Conservation (phyloP, 1,140 invertebrate genomes). For the Ericerus pela region DNA sequence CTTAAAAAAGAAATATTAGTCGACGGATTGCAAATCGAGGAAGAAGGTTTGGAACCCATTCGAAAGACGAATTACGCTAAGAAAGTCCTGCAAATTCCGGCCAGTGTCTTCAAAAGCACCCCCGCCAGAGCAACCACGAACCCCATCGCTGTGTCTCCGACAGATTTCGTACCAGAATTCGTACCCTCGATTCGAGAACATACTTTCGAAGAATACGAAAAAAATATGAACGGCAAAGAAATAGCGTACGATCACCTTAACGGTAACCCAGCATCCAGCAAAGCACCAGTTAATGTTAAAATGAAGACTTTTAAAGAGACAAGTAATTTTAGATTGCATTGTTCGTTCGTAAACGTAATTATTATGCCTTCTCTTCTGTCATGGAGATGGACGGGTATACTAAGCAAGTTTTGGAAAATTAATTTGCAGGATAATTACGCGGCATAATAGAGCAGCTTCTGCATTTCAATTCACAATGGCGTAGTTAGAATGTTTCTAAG, state of each 20-base stretch:
- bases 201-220: constrained; percentile 2
- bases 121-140: background rate
- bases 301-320: background rate
- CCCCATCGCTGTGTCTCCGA: constrained; percentile 25
- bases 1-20: constrained; percentile 60
- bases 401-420: background rate
- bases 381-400: background rate
- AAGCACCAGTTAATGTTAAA: background rate
- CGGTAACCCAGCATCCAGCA: background rate
- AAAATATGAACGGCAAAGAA: background rate
- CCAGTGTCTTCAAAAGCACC: background rate
- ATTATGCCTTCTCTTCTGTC: background rate
- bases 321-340: background rate
- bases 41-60: constrained; percentile 53
- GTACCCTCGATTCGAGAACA: background rate
- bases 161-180: background rate
- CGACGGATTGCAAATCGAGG: constrained; percentile 64
- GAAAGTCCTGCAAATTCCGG: constrained; percentile 6
- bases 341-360: background rate
- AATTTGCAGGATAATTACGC: background rate
- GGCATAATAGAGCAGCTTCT: too few species aligned
- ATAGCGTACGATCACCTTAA: too few species aligned
- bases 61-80: constrained; percentile 17
- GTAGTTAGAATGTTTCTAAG: too few species aligned
- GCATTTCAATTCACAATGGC: too few species aligned